These are phyloP conservation scores for Zapornia atra DNA, from an alignment of 2,113 vertebrate species.

Conservation along the genomic window DNA sequence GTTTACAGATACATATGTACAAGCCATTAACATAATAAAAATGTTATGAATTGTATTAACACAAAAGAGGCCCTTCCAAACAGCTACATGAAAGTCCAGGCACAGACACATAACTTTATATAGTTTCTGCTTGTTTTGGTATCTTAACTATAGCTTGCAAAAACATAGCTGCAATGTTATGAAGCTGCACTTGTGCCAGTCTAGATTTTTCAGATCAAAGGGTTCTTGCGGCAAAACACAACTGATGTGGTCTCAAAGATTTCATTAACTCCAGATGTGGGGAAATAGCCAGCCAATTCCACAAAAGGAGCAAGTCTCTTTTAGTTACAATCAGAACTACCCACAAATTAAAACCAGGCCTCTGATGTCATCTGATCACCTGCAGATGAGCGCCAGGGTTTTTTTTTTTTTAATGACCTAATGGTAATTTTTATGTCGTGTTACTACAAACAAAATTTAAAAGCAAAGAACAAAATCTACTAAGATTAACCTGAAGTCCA, in stretches of 20 bases:
- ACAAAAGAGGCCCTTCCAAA: constrained; percentile 38
- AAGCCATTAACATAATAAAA: constrained; percentile 61
- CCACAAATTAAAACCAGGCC: constrained; percentile 87
- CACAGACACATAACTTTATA: constrained; percentile 57
- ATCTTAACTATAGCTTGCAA: constrained; percentile 73
- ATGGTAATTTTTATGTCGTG: constrained; percentile 70
- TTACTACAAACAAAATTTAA: constrained; percentile 69
- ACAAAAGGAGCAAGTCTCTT: constrained; percentile 81
- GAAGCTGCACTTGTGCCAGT: constrained; percentile 84
- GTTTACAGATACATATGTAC: constrained; percentile 42
- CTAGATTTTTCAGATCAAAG: constrained; percentile 88
- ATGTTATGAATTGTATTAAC: constrained; percentile 41
- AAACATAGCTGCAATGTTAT: constrained; percentile 78
- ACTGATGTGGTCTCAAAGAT: constrained; percentile 91
- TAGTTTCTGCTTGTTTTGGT: constrained; percentile 67
- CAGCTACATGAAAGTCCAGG: constrained; percentile 59
- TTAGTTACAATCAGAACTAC: constrained; percentile 79
- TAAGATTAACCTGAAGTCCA: not conserved
- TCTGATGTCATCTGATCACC: constrained; percentile 82
- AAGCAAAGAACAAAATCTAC: constrained; percentile 48
- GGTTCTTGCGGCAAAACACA: constrained; percentile 81
- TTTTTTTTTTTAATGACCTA: constrained; percentile 73
- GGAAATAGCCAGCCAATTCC: constrained; percentile 77
- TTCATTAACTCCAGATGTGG: constrained; percentile 94
- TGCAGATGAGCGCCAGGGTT: constrained; percentile 72